Base-by-base conservation (phyloP, 2,888 invertebrate species). In the Argyresthia albistria region DNA sequence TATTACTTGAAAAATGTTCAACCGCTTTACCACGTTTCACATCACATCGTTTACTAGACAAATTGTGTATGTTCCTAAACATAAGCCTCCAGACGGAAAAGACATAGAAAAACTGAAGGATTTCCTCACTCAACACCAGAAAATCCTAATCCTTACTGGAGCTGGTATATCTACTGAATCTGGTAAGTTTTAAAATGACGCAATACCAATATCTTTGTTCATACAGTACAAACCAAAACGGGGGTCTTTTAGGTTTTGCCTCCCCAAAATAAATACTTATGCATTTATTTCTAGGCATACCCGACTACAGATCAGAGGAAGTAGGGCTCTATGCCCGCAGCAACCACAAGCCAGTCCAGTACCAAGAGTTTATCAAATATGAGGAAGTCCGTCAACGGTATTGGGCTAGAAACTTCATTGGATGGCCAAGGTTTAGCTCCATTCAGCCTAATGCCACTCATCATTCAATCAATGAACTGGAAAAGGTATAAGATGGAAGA, bases 111-210 rank as follows among this genome's bases (percentile, higher is more conserved):
- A 68, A 51, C 69, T 95, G 0, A 84, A 87, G 66, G 75, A 90
- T 51, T 94, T 95, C 72, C 63, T 95, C 15, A 57, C 66, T 1
- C 73, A 70, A 43, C 76, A 89, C 52, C 66, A 87, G 8, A 91
- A 89, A 62, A 79, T 94, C 48, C 83, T 96, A 14, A 88, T 95
- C 14, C 69, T 98, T 46, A 97, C 97, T 51, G 99, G 99, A 11
- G 98, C 98, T 59, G 99, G 98, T 36, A 92, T 98, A 64, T 98
- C 98, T 0, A 99, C 98, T 1, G 98, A 99, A 89, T 97, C 97
- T 69, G 93, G 93, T 92, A 73, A 64, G 62, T 61, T 4, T 4
- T 7, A 9, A 25, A 16, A n/a, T 47, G n/a, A 47, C n/a, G 35
- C 36, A 11, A 47, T 10, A 47, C 35, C 12, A 14, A 14, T 46